Evolutionary conservation across 2,888 invertebrate species (phyloP).

Genomic region (Drosophila incognita): DNA sequence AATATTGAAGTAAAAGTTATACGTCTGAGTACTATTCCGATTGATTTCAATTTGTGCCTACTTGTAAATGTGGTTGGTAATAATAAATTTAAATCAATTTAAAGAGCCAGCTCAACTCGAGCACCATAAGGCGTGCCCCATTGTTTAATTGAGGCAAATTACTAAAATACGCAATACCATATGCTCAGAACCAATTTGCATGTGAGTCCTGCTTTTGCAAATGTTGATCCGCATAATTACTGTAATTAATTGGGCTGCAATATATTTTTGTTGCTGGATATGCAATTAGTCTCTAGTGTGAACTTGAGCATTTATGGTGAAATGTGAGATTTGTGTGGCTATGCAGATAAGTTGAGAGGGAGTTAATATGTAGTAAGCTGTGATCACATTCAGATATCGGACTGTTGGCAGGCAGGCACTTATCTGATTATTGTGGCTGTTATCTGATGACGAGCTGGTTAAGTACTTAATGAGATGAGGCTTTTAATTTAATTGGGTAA

Average conservation of each 20-base stretch:
- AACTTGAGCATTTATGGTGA: no score
- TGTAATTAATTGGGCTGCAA: neutral
- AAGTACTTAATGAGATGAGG: conserved; percentile 29
- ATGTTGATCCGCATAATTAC: neutral
- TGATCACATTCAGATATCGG: neutral
- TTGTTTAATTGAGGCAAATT: neutral
- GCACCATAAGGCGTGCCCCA: neutral
- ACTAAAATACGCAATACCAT: neutral
- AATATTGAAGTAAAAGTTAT: neutral
- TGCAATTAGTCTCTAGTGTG: no score
- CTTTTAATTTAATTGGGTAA: conserved; percentile 54
- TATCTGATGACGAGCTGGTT: conserved; percentile 22
- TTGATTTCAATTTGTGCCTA: neutral
- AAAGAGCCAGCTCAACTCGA: neutral
- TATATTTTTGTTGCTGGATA: neutral
- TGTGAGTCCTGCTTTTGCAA: neutral
- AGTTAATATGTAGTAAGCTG: neutral
- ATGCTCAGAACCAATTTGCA: neutral
- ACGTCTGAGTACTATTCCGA: no score
- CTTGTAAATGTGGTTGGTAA: neutral
- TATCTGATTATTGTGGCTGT: conserved; percentile 8
- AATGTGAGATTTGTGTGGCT: no score
- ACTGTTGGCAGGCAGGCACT: neutral
- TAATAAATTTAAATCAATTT: neutral
- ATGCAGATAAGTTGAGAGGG: neutral